Percentiles rank a stretch among this genome's conserved stretches.
phyloP scores from a whole-genome alignment of 2,888 invertebrate genomes.

The Flabesymbios commensalis region DNA sequence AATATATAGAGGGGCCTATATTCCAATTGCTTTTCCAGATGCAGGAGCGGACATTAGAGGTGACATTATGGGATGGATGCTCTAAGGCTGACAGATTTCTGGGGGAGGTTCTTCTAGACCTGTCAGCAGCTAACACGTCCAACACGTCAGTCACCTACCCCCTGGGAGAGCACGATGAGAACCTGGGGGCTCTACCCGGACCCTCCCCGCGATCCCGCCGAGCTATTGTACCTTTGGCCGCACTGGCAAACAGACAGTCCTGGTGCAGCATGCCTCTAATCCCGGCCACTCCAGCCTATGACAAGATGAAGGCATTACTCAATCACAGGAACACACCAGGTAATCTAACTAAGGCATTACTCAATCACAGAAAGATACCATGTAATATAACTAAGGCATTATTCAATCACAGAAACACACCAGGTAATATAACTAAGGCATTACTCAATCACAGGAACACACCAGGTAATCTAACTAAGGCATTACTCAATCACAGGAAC shows the following conservation, averaged over 20 bases:
- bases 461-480: too few species aligned
- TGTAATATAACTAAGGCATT: too few species aligned
- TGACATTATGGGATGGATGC: constrained; percentile 87
- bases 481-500: too few species aligned
- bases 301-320: constrained; percentile 36
- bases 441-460: too few species aligned
- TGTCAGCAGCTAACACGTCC: constrained; percentile 82
- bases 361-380: too few species aligned
- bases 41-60: constrained; percentile 69
- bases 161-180: constrained; percentile 57
- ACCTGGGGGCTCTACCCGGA: constrained; percentile 49
- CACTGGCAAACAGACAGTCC: background rate
- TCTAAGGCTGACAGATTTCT: constrained; percentile 72
- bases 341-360: too few species aligned
- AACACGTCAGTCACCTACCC: constrained; percentile 86
- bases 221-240: background rate
- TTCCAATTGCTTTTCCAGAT: too few species aligned
- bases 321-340: too few species aligned
- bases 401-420: too few species aligned
- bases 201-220: constrained; percentile 20
- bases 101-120: constrained; percentile 69
- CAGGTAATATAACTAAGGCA: too few species aligned
- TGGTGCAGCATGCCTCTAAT: constrained; percentile 23
- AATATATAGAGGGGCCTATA: too few species aligned
- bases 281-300: constrained; percentile 38